phyloP scores from a whole-genome alignment of 2,888 invertebrate genomes.

The Harmothoe impar region DNA sequence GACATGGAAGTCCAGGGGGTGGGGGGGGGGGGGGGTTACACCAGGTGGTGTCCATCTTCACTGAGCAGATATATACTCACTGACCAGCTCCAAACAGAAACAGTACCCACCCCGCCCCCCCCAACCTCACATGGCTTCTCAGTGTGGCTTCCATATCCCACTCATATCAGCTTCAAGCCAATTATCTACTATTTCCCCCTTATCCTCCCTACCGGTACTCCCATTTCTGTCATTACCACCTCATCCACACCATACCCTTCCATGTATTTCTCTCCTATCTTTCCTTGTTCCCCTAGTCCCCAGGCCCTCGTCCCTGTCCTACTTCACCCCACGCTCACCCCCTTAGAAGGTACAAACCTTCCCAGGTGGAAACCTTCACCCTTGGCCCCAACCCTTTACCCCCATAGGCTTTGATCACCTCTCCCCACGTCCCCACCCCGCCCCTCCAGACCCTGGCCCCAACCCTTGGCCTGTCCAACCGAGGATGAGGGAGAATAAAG shows the following conservation, averaged over 20 bases:
- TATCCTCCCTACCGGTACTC: neutral
- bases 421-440: neutral
- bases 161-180: neutral
- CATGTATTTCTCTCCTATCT: neutral
- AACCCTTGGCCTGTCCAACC: neutral
- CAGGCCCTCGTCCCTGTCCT: neutral
- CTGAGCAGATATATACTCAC: neutral
- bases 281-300: neutral
- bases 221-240: neutral
- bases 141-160: neutral
- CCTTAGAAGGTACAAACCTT: neutral
- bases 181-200: too few species aligned
- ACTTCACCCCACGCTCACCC: neutral
- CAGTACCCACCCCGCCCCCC: too few species aligned
- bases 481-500: neutral
- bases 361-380: conserved; percentile 18
- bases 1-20: neutral
- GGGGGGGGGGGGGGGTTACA: neutral
- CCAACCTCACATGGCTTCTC: neutral
- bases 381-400: neutral
- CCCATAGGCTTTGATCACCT: too few species aligned
- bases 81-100: neutral
- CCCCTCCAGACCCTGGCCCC: neutral
- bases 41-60: conserved; percentile 38
- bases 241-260: neutral